Conservation (phyloP, 2,888 invertebrate species). For the Limnephilus marmoratus region DNA sequence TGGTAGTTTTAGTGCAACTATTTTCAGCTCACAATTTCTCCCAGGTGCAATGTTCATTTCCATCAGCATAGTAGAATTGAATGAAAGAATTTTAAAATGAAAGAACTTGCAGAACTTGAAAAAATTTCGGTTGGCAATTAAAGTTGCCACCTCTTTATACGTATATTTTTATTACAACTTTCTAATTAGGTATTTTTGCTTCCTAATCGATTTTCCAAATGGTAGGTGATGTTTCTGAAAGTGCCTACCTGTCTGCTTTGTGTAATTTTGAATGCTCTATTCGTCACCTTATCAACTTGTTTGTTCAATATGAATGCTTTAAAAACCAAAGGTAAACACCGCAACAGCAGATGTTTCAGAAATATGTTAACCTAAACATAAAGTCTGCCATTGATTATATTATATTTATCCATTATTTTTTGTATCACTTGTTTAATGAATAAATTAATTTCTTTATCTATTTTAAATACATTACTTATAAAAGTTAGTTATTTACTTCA, state of each 20-base stretch:
- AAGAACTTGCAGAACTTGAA: not conserved
- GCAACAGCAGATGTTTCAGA: constrained; percentile 15
- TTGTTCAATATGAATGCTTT: not conserved
- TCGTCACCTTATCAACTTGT: not conserved
- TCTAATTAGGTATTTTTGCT: not conserved
- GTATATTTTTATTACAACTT: too few relatives aligned
- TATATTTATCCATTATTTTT: too few relatives aligned
- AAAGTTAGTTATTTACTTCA: too few relatives aligned
- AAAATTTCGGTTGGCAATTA: not conserved
- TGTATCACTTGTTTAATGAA: too few relatives aligned
- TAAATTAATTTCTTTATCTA: too few relatives aligned
- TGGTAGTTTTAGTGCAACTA: not conserved
- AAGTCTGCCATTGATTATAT: not conserved
- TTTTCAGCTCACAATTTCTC: not conserved
- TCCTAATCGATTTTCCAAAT: not conserved
- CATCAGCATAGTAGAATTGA: not conserved
- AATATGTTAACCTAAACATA: not conserved
- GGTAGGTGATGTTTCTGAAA: not conserved
- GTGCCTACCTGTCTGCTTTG: not conserved
- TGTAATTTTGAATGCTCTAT: not conserved
- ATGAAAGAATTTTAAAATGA: not conserved
- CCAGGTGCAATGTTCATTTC: not conserved
- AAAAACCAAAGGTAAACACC: constrained; percentile 3
- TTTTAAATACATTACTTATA: too few relatives aligned
- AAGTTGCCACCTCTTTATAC: too few relatives aligned